A percentile compares a stretch with the other conserved stretches of the same genome.
Conservation (phyloP, 2,797 vertebrate genomes). For the Enteromius radiatus region DNA sequence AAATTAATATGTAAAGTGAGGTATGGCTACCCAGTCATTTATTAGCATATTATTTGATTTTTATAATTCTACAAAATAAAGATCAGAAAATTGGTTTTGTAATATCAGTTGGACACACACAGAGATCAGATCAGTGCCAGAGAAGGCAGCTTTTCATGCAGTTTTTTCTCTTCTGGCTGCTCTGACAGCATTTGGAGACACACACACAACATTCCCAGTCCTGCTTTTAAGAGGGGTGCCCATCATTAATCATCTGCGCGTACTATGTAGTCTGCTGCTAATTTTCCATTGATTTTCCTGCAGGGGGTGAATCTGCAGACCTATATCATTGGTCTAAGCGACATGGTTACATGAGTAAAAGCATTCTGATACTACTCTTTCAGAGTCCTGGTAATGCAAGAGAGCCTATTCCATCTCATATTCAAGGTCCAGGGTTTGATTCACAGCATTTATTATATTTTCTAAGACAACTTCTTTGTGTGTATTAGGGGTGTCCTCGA, state of each 20-base stretch:
- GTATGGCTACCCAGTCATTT: not conserved
- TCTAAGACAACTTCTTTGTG: conserved; percentile 2
- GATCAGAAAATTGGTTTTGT: not conserved
- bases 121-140: too few species aligned
- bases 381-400: conserved; percentile 30
- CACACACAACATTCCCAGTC: conserved; percentile 2
- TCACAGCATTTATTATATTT: conserved; percentile 4
- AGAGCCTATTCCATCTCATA: conserved; percentile 38
- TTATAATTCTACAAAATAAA: not conserved
- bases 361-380: conserved; percentile 37
- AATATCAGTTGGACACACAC: not conserved
- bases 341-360: conserved; percentile 32
- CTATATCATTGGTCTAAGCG: conserved; percentile 12
- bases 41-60: not conserved
- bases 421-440: conserved; percentile 21
- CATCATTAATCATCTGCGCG: conserved; percentile 51
- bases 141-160: not conserved
- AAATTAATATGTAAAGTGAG: not conserved
- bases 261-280: conserved; percentile 47
- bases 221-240: conserved; percentile 47
- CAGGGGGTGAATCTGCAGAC: conserved; percentile 29
- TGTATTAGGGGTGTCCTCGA: too few species aligned
- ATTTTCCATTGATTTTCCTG: conserved; percentile 52
- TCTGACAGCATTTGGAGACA: conserved; percentile 20
- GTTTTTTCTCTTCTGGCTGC: not conserved